Percentiles rank a stretch among this genome's conserved stretches.
phyloP scores from a whole-genome alignment of 2,888 invertebrate genomes.

The Caenorhabditis sp. region DNA sequence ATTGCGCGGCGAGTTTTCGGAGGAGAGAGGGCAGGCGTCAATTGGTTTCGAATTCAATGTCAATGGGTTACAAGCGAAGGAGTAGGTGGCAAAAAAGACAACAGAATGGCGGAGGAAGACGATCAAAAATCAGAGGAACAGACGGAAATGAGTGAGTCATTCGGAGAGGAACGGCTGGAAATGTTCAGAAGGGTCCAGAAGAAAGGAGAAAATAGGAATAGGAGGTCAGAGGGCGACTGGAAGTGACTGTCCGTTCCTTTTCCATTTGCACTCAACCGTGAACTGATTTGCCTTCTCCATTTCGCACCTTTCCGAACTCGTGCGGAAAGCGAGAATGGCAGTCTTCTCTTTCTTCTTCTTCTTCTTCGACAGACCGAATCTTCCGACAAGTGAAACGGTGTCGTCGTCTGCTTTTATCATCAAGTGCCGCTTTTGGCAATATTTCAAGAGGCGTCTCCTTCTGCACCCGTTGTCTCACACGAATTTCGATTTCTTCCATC shows the following conservation, averaged over 20 bases:
- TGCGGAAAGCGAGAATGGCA: slow-evolving; percentile 31
- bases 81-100: slow-evolving; percentile 10
- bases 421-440: slow-evolving; percentile 56
- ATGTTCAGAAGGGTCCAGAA: neutral
- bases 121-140: slow-evolving; percentile 50
- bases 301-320: slow-evolving; percentile 37
- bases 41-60: slow-evolving; percentile 57
- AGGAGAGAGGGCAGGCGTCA: slow-evolving; percentile 40
- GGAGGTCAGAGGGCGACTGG: slow-evolving; percentile 4
- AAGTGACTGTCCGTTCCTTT: slow-evolving; percentile 27
- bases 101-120: slow-evolving; percentile 5
- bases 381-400: slow-evolving; percentile 32
- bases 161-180: neutral
- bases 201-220: neutral
- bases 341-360: neutral
- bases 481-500: slow-evolving; percentile 26
- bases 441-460: slow-evolving; percentile 50
- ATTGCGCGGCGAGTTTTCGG: slow-evolving; percentile 14
- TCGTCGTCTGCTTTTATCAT: slow-evolving; percentile 49
- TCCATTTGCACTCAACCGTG: slow-evolving; percentile 21
- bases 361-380: slow-evolving; percentile 3
- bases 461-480: slow-evolving; percentile 18
- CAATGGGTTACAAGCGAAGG: slow-evolving; percentile 51
- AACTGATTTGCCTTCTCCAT: too few species aligned
- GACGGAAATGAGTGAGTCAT: slow-evolving; percentile 12